Percentiles rank a stretch among this genome's conserved stretches.
Evolutionary conservation across 23 tunicate genomes (phyloP).

Genomic region (Diplosoma virens): DNA sequence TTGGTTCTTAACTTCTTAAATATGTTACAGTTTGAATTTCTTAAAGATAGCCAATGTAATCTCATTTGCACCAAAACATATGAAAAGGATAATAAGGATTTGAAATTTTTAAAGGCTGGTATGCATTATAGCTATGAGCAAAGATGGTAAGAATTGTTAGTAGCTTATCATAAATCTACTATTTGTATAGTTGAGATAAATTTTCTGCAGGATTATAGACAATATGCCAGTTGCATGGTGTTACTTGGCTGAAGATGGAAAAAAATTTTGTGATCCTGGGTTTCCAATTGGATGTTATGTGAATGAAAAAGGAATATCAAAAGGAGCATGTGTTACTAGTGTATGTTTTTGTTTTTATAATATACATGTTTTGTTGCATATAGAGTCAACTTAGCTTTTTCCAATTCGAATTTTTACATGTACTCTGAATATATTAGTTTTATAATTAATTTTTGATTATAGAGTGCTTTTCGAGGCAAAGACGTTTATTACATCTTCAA

Average conservation of each 20-base stretch:
- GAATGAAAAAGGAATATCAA: conserved; percentile 43
- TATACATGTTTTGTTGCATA: neutral
- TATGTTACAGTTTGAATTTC: conserved; percentile 54
- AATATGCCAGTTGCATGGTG: conserved; percentile 99
- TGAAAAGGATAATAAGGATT: conserved; percentile 35
- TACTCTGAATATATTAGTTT: too few species aligned
- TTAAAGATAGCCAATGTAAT: conserved; percentile 45
- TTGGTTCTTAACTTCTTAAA: neutral
- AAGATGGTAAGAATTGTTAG: conserved; percentile 55
- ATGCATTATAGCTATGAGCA: conserved; percentile 94
- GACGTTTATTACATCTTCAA: conserved; percentile 80
- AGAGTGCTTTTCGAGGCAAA: conserved; percentile 14
- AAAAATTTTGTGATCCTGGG: conserved; percentile 85
- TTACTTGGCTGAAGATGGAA: conserved; percentile 50
- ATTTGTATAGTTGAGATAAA: neutral
- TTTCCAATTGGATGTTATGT: conserved; percentile 99
- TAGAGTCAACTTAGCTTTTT: neutral
- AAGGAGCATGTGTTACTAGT: conserved; percentile 73
- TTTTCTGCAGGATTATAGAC: conserved; percentile 73
- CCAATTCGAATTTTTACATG: too few species aligned
- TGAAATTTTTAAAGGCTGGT: conserved; percentile 90
- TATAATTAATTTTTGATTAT: neutral
- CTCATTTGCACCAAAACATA: conserved; percentile 62
- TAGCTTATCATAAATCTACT: neutral
- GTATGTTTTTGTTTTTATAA: too few species aligned